Conservation (phyloP, 2,797 vertebrate genomes). For the Centroberyx gerrardi region DNA sequence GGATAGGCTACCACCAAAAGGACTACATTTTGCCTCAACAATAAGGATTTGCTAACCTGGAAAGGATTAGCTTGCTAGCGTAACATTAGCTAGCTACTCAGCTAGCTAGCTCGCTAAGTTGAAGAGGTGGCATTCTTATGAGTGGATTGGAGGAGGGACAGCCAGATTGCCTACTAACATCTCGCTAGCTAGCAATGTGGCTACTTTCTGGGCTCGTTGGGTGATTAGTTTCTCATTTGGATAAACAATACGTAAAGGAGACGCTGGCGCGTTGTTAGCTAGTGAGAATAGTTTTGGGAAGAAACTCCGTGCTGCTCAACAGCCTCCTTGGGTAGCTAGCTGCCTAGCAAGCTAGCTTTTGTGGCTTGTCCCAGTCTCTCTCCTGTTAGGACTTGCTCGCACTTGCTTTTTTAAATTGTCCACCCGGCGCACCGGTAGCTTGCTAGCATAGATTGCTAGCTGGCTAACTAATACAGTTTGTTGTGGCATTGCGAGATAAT, state of each 20-base stretch:
- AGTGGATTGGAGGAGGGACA: constrained; percentile 61
- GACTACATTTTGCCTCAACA: constrained; percentile 40
- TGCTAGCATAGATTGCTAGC: constrained; percentile 41
- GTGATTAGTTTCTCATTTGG: constrained; percentile 28
- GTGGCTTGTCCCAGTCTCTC: constrained; percentile 58
- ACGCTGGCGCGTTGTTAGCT: constrained; percentile 34
- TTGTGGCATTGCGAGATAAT: constrained; percentile 36
- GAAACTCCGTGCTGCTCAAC: constrained; percentile 43
- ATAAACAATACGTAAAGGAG: constrained; percentile 15
- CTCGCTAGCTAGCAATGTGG: constrained; percentile 47
- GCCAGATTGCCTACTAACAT: constrained; percentile 42
- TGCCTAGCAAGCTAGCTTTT: constrained; percentile 62
- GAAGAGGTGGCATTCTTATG: constrained; percentile 78
- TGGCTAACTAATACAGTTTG: constrained; percentile 29
- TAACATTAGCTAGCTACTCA: constrained; percentile 71
- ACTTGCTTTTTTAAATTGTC: constrained; percentile 45
- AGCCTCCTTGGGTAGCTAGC: constrained; percentile 64
- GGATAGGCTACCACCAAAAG: constrained; percentile 27
- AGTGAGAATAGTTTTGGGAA: constrained; percentile 47
- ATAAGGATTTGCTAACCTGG: constrained; percentile 51
- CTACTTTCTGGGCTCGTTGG: constrained; percentile 36
- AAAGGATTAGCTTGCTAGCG: constrained; percentile 70
- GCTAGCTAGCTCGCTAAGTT: constrained; percentile 80
- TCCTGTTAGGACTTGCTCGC: constrained; percentile 68
- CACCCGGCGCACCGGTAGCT: constrained; percentile 25